Evolutionary conservation across 2,113 vertebrate species (phyloP).

Genomic region (Pachyramphus minor): DNA sequence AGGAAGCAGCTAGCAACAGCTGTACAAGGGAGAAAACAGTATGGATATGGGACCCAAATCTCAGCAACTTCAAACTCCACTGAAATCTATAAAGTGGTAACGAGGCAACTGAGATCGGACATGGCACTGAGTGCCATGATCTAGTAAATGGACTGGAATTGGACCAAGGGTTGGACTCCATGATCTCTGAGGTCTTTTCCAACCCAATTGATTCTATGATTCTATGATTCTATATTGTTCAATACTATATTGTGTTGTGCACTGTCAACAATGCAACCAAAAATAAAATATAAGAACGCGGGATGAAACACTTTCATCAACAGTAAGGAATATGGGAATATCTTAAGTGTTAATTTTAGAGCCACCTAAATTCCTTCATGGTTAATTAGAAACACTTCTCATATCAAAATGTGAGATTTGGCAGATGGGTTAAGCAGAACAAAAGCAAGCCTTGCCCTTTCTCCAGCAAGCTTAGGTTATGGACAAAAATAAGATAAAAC

Average conservation of each 20-base stretch:
- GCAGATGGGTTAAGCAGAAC: background rate
- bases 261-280: background rate
- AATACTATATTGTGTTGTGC: background rate
- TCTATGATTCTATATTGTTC: too few species aligned
- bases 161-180: too few species aligned
- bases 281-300: background rate
- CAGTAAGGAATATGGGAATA: background rate
- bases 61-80: background rate
- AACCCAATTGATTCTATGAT: too few species aligned
- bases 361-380: background rate
- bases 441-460: background rate
- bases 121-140: too few species aligned
- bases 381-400: background rate
- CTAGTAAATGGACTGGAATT: too few species aligned
- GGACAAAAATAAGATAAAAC: background rate
- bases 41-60: background rate
- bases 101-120: too few species aligned
- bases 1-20: constrained; percentile 25
- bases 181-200: too few species aligned
- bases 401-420: background rate
- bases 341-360: background rate
- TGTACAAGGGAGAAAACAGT: constrained; percentile 6
- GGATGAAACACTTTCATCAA: background rate
- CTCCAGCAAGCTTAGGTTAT: background rate
- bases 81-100: background rate